A percentile compares a stretch with the other conserved stretches of the same genome.
Conservation (phyloP, 2,797 vertebrate species). For the Heliangelus exortis region DNA sequence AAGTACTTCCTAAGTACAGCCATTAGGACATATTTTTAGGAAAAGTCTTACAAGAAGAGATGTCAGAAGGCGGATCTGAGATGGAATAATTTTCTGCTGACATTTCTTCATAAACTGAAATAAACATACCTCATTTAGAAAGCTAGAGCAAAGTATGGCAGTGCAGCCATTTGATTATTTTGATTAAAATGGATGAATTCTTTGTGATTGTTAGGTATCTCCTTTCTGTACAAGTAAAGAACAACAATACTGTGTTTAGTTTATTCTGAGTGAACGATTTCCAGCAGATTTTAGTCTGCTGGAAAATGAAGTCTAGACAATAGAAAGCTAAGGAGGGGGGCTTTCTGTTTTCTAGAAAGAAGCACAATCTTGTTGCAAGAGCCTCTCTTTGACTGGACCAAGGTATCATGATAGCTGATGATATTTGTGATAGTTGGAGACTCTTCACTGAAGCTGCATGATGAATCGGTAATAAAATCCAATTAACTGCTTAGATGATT, state of each 20-base stretch:
- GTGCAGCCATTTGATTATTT: not conserved
- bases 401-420: constrained; percentile 24
- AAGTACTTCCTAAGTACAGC: not conserved
- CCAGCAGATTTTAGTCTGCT: constrained; percentile 22
- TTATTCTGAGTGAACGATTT: not conserved
- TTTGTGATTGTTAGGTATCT: not conserved
- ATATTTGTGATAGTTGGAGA: constrained; percentile 1
- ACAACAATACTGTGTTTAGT: not conserved
- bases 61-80: constrained; percentile 23
- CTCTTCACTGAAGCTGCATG: constrained; percentile 5
- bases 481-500: constrained; percentile 33
- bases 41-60: constrained; percentile 4
- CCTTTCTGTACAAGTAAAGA: not conserved
- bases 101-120: constrained; percentile 41
- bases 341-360: not conserved
- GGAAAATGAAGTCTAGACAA: not conserved
- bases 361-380: not conserved
- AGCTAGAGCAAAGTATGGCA: not conserved
- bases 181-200: not conserved
- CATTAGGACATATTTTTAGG: constrained; percentile 14
- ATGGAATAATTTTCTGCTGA: constrained; percentile 13
- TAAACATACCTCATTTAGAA: constrained; percentile 33
- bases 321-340: not conserved
- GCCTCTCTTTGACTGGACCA: not conserved
- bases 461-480: constrained; percentile 49